Percentiles rank a stretch among this genome's conserved stretches.
Evolutionary conservation across 2,888 invertebrate species (phyloP).

Genomic region (Anagyrus pseudococci): DNA sequence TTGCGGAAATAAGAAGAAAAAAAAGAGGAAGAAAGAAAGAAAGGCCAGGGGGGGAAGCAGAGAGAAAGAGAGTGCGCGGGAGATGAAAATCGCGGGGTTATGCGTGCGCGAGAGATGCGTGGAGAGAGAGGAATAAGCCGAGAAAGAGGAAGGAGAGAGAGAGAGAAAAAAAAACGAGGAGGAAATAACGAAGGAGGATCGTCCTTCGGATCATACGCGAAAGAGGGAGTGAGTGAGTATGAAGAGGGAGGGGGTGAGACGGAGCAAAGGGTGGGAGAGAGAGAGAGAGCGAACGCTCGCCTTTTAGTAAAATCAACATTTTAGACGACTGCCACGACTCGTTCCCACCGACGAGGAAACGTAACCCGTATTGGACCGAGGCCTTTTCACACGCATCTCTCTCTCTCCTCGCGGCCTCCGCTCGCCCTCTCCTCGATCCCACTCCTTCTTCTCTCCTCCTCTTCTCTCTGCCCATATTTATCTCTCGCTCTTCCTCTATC

Average conservation of each 20-base stretch:
- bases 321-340: conserved; percentile 33
- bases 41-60: not conserved
- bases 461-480: conserved; percentile 20
- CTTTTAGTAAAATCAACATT: conserved; percentile 41
- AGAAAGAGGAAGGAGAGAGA: not conserved
- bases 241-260: not conserved
- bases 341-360: conserved; percentile 34
- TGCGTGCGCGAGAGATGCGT: no score
- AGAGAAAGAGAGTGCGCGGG: not conserved
- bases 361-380: conserved; percentile 34
- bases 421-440: conserved; percentile 7
- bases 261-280: not conserved
- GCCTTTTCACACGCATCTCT: conserved; percentile 39
- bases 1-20: conserved; percentile 1
- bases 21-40: conserved; percentile 7
- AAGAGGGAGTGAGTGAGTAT: not conserved
- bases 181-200: conserved; percentile 29
- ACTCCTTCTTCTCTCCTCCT: conserved; percentile 2
- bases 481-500: conserved; percentile 20
- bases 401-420: conserved; percentile 4
- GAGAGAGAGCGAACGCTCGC: conserved; percentile 19
- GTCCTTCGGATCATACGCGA: conserved; percentile 34
- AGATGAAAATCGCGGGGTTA: conserved; percentile 23
- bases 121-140: not conserved
- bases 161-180: conserved; percentile 3